Evolutionary conservation across 2,113 vertebrate genomes (phyloP), one percentile per base, ranked within the genome.

Genomic region (Riparia riparia): DNA sequence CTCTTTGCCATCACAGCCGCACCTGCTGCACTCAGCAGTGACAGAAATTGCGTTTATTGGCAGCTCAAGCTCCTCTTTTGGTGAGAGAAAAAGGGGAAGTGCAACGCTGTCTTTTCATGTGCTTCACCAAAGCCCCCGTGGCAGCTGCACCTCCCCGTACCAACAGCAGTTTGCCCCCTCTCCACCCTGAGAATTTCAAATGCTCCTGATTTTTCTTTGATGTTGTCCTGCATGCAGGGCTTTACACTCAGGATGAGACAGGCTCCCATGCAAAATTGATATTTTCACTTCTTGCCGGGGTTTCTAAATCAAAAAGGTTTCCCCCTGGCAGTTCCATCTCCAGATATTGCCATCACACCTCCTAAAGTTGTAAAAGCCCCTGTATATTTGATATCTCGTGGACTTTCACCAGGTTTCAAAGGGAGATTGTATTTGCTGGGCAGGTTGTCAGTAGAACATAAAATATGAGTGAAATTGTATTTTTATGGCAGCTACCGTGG

Each of bases 391-490:
- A 60, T 94, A 54, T 34, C 41, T 20, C 39, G 71, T 81, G 65
- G 50, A n/a, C 37, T 91, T 87, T 68, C 70, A 13, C 56, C 21
- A 44, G 39, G 45, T 88, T 96, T 96, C 95, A 94, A 80, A 96
- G 86, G 65, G 61, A 82, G 91, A 80, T 95, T 86, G 9, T 89
- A 70, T 87, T 96, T 85, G 28, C 89, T 69, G 57, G 58, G 57
- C 21, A 85, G 70, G 57, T 84, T 91, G 88, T 85, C 9, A 9
- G 80, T 90, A 84, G 51, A 73, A 80, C 34, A 72, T 79, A 61
- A 92, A 96, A 74, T 82, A 61, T 24, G 76, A 95, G 90, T 70
- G 90, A 86, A 79, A 91, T 66, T 57, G 80, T 82, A 66, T 86
- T 89, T 94, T 76, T 73, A 68, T 82, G 77, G 50, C 64, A 86